A percentile compares a stretch with the other conserved stretches of the same genome.
phyloP scores from a whole-genome alignment of 1,140 invertebrate species.

The Platyura marginata region DNA sequence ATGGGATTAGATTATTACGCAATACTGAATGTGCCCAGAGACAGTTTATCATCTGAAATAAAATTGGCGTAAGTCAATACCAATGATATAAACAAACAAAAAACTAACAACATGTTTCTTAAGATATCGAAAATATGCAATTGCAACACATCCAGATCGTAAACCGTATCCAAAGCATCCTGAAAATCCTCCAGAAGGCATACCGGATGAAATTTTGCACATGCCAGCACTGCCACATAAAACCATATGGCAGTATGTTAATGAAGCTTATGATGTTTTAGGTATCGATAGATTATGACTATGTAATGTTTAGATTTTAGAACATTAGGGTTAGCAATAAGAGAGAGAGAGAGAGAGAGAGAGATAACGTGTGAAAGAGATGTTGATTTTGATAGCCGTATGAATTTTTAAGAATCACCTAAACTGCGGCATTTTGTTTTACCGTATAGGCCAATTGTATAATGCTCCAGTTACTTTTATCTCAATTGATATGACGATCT shows the following conservation, averaged over 20 bases:
- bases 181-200: slow-evolving; percentile 15
- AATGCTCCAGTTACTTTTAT: too few relatives aligned
- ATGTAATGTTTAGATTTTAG: not conserved
- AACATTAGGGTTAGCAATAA: not conserved
- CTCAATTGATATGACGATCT: too few relatives aligned
- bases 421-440: too few relatives aligned
- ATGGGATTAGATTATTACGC: too few relatives aligned
- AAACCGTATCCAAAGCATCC: slow-evolving; percentile 22
- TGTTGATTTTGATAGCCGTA: too few relatives aligned
- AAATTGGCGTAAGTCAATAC: slow-evolving; percentile 37
- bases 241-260: slow-evolving; percentile 46
- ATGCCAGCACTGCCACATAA: slow-evolving; percentile 24
- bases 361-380: too few relatives aligned
- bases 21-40: slow-evolving; percentile 45
- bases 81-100: not conserved
- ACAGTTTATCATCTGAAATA: slow-evolving; percentile 47
- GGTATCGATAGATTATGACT: slow-evolving; percentile 3
- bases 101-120: not conserved
- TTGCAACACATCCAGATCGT: slow-evolving; percentile 11
- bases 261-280: slow-evolving; percentile 69
- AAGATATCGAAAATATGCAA: slow-evolving; percentile 10
- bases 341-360: too few relatives aligned
- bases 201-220: slow-evolving; percentile 20
- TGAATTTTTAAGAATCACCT: too few relatives aligned
- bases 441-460: too few relatives aligned